Evolutionary conservation across 2,113 vertebrate genomes (phyloP), one percentile per base, ranked within the genome.

Genomic region (Hemiprocne comata): DNA sequence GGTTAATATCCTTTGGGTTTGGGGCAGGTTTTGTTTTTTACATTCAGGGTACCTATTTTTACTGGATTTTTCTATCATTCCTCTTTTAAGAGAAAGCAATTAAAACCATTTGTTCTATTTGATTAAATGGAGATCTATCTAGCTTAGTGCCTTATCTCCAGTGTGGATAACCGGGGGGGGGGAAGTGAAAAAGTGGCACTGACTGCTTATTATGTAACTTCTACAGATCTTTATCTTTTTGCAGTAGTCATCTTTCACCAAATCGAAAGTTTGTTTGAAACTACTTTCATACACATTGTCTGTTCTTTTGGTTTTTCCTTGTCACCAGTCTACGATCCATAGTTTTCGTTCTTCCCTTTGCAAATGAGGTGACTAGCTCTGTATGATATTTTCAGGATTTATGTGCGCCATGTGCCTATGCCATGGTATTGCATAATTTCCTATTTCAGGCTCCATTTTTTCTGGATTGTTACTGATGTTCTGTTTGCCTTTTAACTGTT

Each of bases 271-370:
- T 89, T 70, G 11, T 55, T 84, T 81, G 26, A 33, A 85, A 53
- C 1, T 2, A 13, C 23, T 61, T 82, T 57, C 62, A 61, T 36
- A 7, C 2, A 3, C 1, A 0, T 51, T 66, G 13, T 12, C 8
- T 76, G 4, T 57, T 85, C 20, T 58, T 87, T 23, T 46, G 13
- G 58, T 13, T n/a, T 25, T 48, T 48, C 11, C 28, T 65, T 61
- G 17, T 65, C 44, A 61, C 7, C 34, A 40, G 10, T 18, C 26
- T 79, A 28, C 0, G 2, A 28, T 28, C 38, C 9, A 29, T 18
- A 7, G 53, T 44, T 77, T 5, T 64, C 13, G 29, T n/a, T 40
- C 42, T 26, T 78, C 18, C 44, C 21, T 46, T 72, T 76, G 54
- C 40, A 55, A 50, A 6, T 36, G 60, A 73, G 50, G 15, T 73